Base-by-base conservation (phyloP, 2,113 vertebrate species). In the Dicrurus megarhynchus region DNA sequence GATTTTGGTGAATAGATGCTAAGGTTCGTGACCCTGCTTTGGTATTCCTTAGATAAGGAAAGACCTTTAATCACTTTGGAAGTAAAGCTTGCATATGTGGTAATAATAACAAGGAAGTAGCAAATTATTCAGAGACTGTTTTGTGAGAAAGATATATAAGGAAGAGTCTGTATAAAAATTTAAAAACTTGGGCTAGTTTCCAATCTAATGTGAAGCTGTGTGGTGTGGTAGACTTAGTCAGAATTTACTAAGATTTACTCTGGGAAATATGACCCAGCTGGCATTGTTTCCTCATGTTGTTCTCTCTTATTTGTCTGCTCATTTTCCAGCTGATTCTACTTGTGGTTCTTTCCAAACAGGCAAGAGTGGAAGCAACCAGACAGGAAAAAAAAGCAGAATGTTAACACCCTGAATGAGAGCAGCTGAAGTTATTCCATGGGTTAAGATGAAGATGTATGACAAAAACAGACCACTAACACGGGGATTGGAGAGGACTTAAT, bases 171-270 rank as follows among this genome's bases (percentile, higher is more conserved):
- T 50, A 57, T 17, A 76, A 75, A 90, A 71, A 23, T 57, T 94
- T 76, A 33, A 87, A 89, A 89, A 35, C n/a, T 75, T 87, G 37
- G 57, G 30, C 39, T 85, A 35, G 18, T 78, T 93, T 68, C 55
- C 82, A 89, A 35, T 57, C 42, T 80, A 26, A 86, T 75, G 28
- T 81, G 41, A 75, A 86, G 41, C 44, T 93, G 26, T 77, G 50
- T 84, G 50, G 49, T 71, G 44, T 0, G 2, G 86, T 47, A 77
- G 61, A 80, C 50, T 90, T 90, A 86, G 68, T 77, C 70, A 83
- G 75, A 93, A 80, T 69, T 90, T 67, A 86, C 79, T 35, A 52
- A 75, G 73, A 68, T 90, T 93, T 93, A 52, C 83, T 86, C 59
- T n/a, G 52, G 76, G 65, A 86, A 91, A 71, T 75, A 50, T 75